These are phyloP conservation scores for Eurypyga helias DNA, from an alignment of 2,113 vertebrate species.

Conservation along the genomic window DNA sequence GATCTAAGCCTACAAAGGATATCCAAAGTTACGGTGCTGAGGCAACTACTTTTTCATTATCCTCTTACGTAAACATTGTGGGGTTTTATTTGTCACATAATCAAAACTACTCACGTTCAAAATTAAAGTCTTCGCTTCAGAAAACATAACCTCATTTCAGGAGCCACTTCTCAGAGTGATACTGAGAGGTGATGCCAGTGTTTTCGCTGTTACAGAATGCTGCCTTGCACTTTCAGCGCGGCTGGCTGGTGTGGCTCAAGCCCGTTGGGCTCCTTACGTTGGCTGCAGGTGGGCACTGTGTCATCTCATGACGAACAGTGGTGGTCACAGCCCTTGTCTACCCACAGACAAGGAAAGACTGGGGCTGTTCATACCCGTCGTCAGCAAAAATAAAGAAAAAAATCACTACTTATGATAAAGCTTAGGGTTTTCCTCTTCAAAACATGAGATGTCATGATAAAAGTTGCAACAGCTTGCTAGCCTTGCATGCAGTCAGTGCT, in stretches of 20 bases:
- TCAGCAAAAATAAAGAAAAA: neutral
- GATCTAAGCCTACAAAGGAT: neutral
- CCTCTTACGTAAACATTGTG: neutral
- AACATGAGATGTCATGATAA: neutral
- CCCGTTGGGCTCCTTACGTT: neutral
- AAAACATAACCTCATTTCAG: neutral
- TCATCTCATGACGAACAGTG: neutral
- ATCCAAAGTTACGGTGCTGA: rapidly evolving
- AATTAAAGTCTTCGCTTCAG: neutral
- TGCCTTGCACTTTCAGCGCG: neutral
- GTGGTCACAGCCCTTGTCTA: neutral
- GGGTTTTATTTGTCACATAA: neutral
- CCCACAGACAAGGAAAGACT: neutral
- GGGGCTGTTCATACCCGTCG: neutral
- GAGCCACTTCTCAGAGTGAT: neutral
- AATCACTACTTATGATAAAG: neutral
- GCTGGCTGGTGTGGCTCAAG: neutral
- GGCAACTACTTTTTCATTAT: neutral
- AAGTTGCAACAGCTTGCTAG: neutral
- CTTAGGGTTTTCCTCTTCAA: neutral
- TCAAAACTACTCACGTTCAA: neutral
- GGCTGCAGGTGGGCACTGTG: neutral
- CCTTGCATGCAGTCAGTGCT: neutral
- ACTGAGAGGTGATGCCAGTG: rapidly evolving
- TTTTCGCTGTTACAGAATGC: neutral